These are phyloP conservation scores for Macquaria ambigua DNA, from an alignment of 2,113 vertebrate genomes.

Conservation along the genomic window DNA sequence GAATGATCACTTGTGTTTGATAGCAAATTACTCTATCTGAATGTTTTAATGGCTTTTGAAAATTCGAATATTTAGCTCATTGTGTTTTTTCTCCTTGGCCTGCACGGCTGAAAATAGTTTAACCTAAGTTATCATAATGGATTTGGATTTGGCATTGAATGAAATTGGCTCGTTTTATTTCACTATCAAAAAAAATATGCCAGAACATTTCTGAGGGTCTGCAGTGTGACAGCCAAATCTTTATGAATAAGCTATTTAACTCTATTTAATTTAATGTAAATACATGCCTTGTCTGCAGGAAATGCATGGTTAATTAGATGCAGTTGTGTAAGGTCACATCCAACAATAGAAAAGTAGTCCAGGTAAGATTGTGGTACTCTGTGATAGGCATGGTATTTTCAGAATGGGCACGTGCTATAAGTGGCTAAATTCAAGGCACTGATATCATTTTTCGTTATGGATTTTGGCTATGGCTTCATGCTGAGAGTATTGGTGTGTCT, in stretches of 20 bases:
- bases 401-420: conserved; percentile 18
- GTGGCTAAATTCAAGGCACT: conserved; percentile 1
- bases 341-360: conserved; percentile 19
- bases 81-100: conserved; percentile 61
- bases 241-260: conserved; percentile 35
- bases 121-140: conserved; percentile 82
- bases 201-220: conserved; percentile 29
- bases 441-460: conserved; percentile 20
- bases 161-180: conserved; percentile 79
- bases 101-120: conserved; percentile 69
- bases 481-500: conserved; percentile 48
- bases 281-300: not conserved
- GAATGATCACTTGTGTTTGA: conserved; percentile 80
- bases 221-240: not conserved
- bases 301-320: conserved; percentile 6
- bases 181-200: conserved; percentile 44
- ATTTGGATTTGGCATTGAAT: conserved; percentile 70
- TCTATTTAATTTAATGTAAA: conserved; percentile 2
- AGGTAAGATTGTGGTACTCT: conserved; percentile 32
- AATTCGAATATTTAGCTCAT: conserved; percentile 78
- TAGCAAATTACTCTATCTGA: conserved; percentile 77
- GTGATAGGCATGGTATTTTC: conserved; percentile 31
- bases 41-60: conserved; percentile 80
- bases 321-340: conserved; percentile 11
- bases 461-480: conserved; percentile 43